These are phyloP conservation scores for Drosophila merina DNA, from an alignment of 2,888 invertebrate species.

Conservation along the genomic window DNA sequence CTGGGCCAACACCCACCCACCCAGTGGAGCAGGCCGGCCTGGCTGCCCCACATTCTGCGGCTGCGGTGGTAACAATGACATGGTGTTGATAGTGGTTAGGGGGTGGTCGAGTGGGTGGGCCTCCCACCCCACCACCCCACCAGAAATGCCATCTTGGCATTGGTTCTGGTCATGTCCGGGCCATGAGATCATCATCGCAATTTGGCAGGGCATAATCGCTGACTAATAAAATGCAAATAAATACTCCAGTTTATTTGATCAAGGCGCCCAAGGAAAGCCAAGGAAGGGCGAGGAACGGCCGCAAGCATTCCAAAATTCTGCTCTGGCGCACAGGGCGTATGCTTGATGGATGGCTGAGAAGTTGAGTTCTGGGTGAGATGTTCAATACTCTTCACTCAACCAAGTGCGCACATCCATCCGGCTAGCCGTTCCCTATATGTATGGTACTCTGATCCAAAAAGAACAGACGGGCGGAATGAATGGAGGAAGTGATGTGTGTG, in stretches of 20 bases:
- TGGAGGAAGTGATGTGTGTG: constrained; percentile 16
- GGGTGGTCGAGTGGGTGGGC: neutral
- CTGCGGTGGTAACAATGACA: constrained; percentile 41
- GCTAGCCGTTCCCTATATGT: constrained; percentile 8
- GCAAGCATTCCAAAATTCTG: constrained; percentile 6
- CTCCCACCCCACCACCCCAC: too few relatives aligned
- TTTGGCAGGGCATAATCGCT: constrained; percentile 74
- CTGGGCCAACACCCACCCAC: constrained; percentile 16
- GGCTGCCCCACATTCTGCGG: constrained; percentile 38
- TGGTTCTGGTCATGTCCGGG: constrained; percentile 43
- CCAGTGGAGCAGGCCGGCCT: constrained; percentile 27
- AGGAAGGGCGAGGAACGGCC: neutral
- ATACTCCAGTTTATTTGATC: constrained; percentile 48
- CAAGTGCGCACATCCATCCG: neutral
- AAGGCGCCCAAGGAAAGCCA: constrained; percentile 21
- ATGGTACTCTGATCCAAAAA: constrained; percentile 59
- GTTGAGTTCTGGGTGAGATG: neutral
- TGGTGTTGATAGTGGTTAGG: constrained; percentile 22
- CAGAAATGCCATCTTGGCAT: constrained; percentile 1
- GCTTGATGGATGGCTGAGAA: constrained; percentile 1
- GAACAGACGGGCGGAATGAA: constrained; percentile 44
- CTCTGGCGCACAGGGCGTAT: constrained; percentile 20
- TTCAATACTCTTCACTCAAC: neutral
- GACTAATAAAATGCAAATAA: constrained; percentile 74
- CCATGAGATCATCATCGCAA: constrained; percentile 75